phyloP scores from a whole-genome alignment of 2,113 vertebrate genomes.

The Elachura formosa region DNA sequence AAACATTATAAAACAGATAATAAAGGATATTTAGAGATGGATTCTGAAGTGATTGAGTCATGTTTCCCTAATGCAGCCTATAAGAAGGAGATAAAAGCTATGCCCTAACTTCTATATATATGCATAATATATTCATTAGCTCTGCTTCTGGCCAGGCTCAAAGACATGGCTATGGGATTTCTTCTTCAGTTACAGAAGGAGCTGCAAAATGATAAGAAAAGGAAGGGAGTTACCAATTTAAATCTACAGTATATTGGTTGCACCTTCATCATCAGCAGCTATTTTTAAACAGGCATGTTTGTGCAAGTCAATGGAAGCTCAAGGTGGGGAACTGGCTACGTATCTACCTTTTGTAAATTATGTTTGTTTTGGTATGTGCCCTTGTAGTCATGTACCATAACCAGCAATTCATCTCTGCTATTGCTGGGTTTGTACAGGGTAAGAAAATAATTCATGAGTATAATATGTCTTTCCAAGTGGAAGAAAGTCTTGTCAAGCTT shows the following conservation, averaged over 20 bases:
- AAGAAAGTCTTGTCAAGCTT: background rate
- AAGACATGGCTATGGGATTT: background rate
- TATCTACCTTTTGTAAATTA: background rate
- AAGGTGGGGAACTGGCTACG: background rate
- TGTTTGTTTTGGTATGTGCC: background rate
- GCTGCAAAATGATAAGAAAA: background rate
- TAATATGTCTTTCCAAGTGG: background rate
- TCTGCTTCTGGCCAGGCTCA: background rate
- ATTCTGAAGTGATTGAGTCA: background rate
- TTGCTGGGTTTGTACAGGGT: background rate
- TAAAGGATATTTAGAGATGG: background rate
- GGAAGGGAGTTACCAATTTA: background rate
- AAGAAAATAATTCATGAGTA: background rate
- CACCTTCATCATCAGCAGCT: background rate
- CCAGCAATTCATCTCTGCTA: background rate
- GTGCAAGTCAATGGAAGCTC: background rate
- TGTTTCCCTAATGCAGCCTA: background rate
- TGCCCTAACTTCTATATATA: background rate
- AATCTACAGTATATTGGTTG: background rate
- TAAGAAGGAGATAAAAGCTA: background rate
- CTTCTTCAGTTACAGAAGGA: background rate
- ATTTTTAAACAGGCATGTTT: background rate
- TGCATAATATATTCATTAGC: background rate
- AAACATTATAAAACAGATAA: slow-evolving; percentile 38
- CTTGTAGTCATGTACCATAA: background rate